A percentile compares a stretch with the other conserved stretches of the same genome.
Conservation (phyloP, 2,113 vertebrate species). For the Eudorcas thomsonii region DNA sequence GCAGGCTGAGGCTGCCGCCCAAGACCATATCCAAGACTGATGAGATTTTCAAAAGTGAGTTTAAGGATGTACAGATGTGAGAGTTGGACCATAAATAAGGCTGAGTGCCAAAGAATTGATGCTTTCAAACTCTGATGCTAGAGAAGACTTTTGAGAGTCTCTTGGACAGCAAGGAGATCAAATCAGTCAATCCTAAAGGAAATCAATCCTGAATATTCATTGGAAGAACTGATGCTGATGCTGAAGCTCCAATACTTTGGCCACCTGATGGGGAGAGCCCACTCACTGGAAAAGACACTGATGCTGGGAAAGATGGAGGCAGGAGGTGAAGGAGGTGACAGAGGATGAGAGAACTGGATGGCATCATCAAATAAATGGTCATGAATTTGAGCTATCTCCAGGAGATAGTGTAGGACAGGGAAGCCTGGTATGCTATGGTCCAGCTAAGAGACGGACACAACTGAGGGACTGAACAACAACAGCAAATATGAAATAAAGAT, state of each 20-base stretch:
- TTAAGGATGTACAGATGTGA: neutral
- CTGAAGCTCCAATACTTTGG: neutral
- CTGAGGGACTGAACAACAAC: neutral
- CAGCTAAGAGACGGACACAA: fast-evolving
- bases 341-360: neutral
- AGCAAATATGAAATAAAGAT: neutral
- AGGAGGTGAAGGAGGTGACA: neutral
- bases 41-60: neutral
- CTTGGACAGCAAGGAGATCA: neutral
- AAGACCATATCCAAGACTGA: neutral
- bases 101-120: neutral
- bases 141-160: neutral
- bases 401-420: neutral
- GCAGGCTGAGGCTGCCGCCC: neutral
- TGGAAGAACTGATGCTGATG: neutral
- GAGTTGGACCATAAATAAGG: neutral
- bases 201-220: neutral
- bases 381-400: neutral
- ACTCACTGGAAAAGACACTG: neutral
- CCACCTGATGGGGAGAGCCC: neutral
- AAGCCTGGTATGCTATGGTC: neutral
- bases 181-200: neutral
- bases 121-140: neutral
- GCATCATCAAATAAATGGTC: neutral
- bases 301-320: neutral